Base-by-base conservation (phyloP, 2,797 vertebrate species). In the Syngnathus acus region DNA sequence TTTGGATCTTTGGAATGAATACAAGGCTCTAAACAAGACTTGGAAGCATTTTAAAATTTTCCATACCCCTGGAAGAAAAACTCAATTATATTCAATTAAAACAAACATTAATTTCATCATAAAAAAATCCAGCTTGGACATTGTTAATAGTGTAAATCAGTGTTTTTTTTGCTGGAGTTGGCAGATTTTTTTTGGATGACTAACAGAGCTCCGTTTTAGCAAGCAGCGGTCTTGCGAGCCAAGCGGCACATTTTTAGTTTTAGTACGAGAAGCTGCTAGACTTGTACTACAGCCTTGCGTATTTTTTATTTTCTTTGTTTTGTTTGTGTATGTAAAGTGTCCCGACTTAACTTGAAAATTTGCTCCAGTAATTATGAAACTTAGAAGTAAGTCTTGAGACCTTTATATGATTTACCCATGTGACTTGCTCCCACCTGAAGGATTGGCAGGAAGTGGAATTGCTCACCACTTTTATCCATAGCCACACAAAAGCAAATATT, bases 401-500 rank as follows among this genome's bases (percentile, higher is more conserved):
- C 10, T 8, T 9, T 9, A 1, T 51, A 9, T 21, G n/a, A 3
- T n/a, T 51, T 10, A 9, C 50, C 9, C 50, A 51, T n/a, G 23
- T 54, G 21, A 54, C 21, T 54, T 54, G 21, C 11, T 54, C 53
- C 21, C 21, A 54, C 21, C 7, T 51, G 19, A 8, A n/a, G 19
- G 8, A 51, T 54, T 54, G 53, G 53, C 10, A 54, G 53, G 53
- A 54, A 54, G 53, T 54, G 21, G 11, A 21, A 23, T 26, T 9
- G 9, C 21, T 53, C n/a, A 10, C n/a, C 16, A 32, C 23, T 55
- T 55, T 55, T 57, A 16, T 8, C 13, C 26, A 57, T 57, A 37
- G 6, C 11, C 26, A 38, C 14, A 32, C 21, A 32, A 23, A 32
- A 57, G 7, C 5, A 37, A 66, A 78, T 54, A 76, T 73, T 80